Evolutionary conservation across 2,888 invertebrate genomes (phyloP).

Genomic region (Amphipyra tragopoginis): DNA sequence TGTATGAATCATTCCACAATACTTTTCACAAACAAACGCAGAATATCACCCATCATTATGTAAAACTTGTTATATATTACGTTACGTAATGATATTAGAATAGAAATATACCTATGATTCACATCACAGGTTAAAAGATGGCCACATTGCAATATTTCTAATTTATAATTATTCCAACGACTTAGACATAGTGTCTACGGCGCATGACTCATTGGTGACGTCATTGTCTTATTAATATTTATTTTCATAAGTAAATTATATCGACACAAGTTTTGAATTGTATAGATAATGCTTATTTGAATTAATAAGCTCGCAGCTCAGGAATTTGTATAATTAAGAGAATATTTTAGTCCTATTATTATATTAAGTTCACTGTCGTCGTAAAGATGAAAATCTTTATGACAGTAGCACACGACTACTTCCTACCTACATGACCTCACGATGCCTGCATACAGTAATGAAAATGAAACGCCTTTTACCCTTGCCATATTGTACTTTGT

Average conservation of each 20-base stretch:
- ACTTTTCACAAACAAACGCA: slow-evolving; percentile 9
- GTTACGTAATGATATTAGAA: slow-evolving; percentile 34
- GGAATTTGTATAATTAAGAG: slow-evolving; percentile 38
- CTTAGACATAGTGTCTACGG: slow-evolving; percentile 54
- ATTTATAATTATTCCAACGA: slow-evolving; percentile 40
- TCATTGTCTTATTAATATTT: slow-evolving; percentile 47
- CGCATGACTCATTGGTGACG: slow-evolving; percentile 59
- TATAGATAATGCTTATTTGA: slow-evolving; percentile 42
- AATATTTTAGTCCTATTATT: slow-evolving; percentile 33
- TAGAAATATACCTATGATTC: slow-evolving; percentile 41
- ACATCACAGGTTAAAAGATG: slow-evolving; percentile 15
- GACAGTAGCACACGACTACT: slow-evolving; percentile 38
- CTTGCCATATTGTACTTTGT: neutral
- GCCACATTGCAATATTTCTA: slow-evolving; percentile 22
- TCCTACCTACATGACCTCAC: slow-evolving; percentile 44
- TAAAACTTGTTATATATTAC: slow-evolving; percentile 34
- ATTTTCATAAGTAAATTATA: slow-evolving; percentile 33
- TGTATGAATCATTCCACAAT: slow-evolving; percentile 7
- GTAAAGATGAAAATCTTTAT: slow-evolving; percentile 50
- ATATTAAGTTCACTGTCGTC: slow-evolving; percentile 29
- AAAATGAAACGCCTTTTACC: slow-evolving; percentile 33
- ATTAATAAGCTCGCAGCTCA: slow-evolving; percentile 33
- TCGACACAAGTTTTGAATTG: slow-evolving; percentile 12
- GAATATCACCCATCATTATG: slow-evolving; percentile 13
- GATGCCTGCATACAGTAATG: slow-evolving; percentile 17